Evolutionary conservation across 2,797 vertebrate species (phyloP).

Genomic region (Scolopax rusticola): DNA sequence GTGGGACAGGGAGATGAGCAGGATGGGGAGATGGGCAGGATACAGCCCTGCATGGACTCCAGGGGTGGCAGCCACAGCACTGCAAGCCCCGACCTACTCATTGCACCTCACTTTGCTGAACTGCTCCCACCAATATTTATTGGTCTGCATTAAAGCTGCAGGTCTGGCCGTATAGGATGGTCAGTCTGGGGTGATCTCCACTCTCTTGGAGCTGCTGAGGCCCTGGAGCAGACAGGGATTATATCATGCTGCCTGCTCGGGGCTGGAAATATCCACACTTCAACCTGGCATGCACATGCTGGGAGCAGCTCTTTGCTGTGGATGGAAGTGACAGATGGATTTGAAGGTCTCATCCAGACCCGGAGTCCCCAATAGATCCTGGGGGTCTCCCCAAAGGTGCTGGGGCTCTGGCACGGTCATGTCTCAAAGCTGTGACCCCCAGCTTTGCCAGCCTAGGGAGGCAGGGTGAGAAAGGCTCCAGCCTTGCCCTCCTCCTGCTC

Average conservation of each 20-base stretch:
- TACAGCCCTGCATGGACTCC: background rate
- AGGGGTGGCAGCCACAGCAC: background rate
- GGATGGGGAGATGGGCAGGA: background rate
- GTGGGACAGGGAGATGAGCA: no score
- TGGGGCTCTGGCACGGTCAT: rapidly evolving
- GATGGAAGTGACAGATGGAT: background rate
- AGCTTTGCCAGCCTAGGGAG: background rate
- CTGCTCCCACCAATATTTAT: background rate
- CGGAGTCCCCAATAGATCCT: background rate
- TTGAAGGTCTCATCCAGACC: background rate
- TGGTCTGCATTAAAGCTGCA: background rate
- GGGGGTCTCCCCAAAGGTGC: background rate
- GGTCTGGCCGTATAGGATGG: background rate
- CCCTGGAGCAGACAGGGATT: background rate
- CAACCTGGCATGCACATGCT: background rate
- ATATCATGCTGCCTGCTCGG: background rate
- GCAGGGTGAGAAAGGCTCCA: background rate
- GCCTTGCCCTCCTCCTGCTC: background rate
- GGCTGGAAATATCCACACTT: background rate
- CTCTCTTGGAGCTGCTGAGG: rapidly evolving
- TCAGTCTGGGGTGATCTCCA: background rate
- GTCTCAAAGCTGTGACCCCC: background rate
- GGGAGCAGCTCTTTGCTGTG: rapidly evolving
- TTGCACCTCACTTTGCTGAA: rapidly evolving
- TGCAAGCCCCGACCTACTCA: background rate